Evolutionary conservation across 35 echinoderm and acorn worm species (phyloP).

Genomic region (Acanthaster planci): DNA sequence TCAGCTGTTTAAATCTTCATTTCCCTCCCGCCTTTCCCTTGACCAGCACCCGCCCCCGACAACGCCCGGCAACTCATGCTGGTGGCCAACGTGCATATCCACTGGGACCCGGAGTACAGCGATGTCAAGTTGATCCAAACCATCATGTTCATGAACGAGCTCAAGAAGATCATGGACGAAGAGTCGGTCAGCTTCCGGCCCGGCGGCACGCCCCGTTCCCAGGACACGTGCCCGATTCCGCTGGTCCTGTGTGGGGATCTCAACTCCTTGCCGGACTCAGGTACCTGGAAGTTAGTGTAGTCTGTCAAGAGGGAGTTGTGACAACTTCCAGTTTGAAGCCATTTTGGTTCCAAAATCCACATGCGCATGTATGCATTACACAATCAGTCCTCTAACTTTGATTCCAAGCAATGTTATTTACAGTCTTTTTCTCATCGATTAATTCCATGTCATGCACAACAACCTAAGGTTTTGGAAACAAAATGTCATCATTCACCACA

Average conservation of each 20-base stretch:
- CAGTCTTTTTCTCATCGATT: too few species aligned
- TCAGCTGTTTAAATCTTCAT: too few species aligned
- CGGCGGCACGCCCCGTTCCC: constrained; percentile 25
- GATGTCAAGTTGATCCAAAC: constrained; percentile 97
- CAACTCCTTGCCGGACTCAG: constrained; percentile 98
- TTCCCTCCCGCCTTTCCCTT: not conserved
- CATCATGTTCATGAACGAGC: constrained; percentile 98
- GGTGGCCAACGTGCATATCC: constrained; percentile 94
- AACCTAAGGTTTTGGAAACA: too few species aligned
- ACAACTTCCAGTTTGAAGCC: too few species aligned
- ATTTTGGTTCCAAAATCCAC: too few species aligned
- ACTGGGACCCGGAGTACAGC: constrained; percentile 97
- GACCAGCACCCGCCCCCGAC: constrained; percentile 42
- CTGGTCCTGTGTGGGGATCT: constrained; percentile 93
- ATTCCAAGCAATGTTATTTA: too few species aligned
- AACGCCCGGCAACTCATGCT: constrained; percentile 71
- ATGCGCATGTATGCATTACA: too few species aligned
- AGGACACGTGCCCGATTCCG: constrained; percentile 52
- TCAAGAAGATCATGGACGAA: constrained; percentile 89
- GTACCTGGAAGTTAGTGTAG: constrained; percentile 34
- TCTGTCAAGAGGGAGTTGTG: not conserved
- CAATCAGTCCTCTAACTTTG: too few species aligned
- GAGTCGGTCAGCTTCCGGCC: constrained; percentile 84
- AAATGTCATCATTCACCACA: too few species aligned
- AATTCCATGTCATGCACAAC: too few species aligned